A percentile compares a stretch with the other conserved stretches of the same genome.
Conservation (phyloP, 1,140 invertebrate species). For the Achroia grisella region DNA sequence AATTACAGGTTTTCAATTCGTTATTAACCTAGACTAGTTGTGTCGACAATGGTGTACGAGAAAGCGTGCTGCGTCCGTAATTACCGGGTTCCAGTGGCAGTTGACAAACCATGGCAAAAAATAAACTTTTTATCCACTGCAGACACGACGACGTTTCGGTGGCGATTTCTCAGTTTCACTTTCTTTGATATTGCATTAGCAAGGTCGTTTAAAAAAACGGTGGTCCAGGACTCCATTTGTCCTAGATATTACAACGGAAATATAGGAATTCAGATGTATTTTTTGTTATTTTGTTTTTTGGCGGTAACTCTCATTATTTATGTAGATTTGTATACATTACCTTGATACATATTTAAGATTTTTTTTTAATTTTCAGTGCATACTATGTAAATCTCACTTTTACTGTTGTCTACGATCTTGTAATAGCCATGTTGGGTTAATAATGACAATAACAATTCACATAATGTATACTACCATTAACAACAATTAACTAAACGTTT, state of each 20-base stretch:
- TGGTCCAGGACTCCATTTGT: not conserved
- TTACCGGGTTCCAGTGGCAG: slow-evolving; percentile 10
- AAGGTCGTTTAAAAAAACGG: slow-evolving; percentile 21
- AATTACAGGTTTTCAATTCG: slow-evolving; percentile 10
- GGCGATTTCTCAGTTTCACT: slow-evolving; percentile 39
- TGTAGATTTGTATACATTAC: too few relatives aligned
- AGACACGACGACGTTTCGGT: slow-evolving; percentile 24
- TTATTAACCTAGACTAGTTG: slow-evolving; percentile 22
- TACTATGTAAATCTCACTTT: too few relatives aligned
- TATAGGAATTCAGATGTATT: not conserved
- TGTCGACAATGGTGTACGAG: slow-evolving; percentile 15
- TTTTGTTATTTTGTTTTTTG: too few relatives aligned
- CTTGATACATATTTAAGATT: too few relatives aligned
- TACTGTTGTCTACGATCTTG: too few relatives aligned
- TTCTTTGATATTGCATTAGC: slow-evolving; percentile 36
- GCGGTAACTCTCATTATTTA: too few relatives aligned
- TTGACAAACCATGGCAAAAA: slow-evolving; percentile 30
- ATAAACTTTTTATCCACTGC: slow-evolving; percentile 22
- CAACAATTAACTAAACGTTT: too few relatives aligned
- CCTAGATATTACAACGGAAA: too few relatives aligned
- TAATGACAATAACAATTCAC: too few relatives aligned
- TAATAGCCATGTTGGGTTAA: too few relatives aligned
- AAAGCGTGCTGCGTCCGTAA: slow-evolving; percentile 25
- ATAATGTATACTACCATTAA: too few relatives aligned
- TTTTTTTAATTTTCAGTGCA: too few relatives aligned